Evolutionary conservation across 1,140 invertebrate genomes (phyloP).

Genomic region (Bilobella aurantiaca): DNA sequence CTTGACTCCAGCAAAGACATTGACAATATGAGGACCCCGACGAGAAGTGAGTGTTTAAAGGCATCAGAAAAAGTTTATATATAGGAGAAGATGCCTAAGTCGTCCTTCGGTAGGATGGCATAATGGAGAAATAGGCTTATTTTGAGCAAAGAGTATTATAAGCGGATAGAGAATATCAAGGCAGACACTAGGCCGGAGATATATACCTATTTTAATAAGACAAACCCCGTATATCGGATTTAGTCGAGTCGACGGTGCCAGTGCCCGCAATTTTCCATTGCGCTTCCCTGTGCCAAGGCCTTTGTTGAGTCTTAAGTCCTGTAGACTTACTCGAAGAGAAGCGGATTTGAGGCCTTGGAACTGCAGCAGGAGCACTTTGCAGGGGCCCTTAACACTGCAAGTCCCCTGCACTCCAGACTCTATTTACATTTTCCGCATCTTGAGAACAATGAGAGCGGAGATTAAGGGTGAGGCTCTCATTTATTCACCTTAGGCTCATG

Average conservation of each 20-base stretch:
- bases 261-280: not conserved
- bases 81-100: conserved; percentile 15
- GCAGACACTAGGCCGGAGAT: conserved; percentile 25
- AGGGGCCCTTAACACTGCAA: too few species aligned
- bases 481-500: not conserved
- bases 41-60: conserved; percentile 25
- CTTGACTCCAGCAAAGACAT: conserved; percentile 20
- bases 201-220: conserved; percentile 34
- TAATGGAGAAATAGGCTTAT: conserved; percentile 23
- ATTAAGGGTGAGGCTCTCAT: not conserved
- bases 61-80: conserved; percentile 24
- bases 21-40: conserved; percentile 24
- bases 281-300: not conserved
- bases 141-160: conserved; percentile 33
- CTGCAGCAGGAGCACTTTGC: not conserved
- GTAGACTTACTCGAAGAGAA: not conserved
- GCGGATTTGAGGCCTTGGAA: not conserved
- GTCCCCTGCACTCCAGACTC: not conserved
- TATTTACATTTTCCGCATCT: not conserved
- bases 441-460: not conserved
- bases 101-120: conserved; percentile 4
- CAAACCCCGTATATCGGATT: conserved; percentile 31
- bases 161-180: conserved; percentile 18
- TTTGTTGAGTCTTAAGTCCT: not conserved
- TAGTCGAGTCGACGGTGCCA: too few species aligned